Percentiles rank a stretch among this genome's conserved stretches.
These are phyloP conservation scores for Mimachlamys varia DNA, from an alignment of 2,888 invertebrate genomes.

Conservation along the genomic window DNA sequence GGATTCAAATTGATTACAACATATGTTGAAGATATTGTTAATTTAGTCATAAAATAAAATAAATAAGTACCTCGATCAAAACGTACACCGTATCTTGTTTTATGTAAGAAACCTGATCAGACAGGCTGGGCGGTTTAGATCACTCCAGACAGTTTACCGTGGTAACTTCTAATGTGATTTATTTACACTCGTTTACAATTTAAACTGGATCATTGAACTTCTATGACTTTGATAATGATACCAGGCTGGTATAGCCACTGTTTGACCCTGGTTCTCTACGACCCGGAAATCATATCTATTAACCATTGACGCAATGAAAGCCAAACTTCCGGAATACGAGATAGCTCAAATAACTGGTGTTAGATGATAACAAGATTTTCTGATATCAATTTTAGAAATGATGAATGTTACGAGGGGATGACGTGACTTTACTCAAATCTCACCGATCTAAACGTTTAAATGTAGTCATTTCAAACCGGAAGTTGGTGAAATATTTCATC, in stretches of 20 bases:
- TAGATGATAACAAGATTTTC: background rate
- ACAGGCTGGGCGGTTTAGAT: background rate
- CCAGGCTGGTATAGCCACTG: background rate
- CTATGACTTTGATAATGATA: background rate
- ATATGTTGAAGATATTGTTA: background rate
- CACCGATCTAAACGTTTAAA: background rate
- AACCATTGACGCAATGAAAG: conserved; percentile 22
- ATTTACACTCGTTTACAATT: background rate
- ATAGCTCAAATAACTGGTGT: background rate
- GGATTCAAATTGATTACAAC: background rate
- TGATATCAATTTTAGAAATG: conserved; percentile 14
- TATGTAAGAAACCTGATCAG: background rate
- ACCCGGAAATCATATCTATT: conserved; percentile 11
- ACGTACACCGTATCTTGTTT: background rate
- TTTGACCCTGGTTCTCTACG: conserved; percentile 1
- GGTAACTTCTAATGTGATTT: background rate
- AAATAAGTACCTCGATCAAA: too few species aligned
- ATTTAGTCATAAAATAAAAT: background rate
- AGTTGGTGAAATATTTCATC: background rate
- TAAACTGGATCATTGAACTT: background rate
- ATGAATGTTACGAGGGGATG: background rate
- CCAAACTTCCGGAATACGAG: conserved; percentile 1
- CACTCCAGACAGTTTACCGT: background rate
- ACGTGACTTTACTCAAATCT: background rate
- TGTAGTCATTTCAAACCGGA: conserved; percentile 1